Evolutionary conservation across 2,113 vertebrate genomes (phyloP), one percentile per base, ranked within the genome.

Genomic region (Amblyopsis rosae): DNA sequence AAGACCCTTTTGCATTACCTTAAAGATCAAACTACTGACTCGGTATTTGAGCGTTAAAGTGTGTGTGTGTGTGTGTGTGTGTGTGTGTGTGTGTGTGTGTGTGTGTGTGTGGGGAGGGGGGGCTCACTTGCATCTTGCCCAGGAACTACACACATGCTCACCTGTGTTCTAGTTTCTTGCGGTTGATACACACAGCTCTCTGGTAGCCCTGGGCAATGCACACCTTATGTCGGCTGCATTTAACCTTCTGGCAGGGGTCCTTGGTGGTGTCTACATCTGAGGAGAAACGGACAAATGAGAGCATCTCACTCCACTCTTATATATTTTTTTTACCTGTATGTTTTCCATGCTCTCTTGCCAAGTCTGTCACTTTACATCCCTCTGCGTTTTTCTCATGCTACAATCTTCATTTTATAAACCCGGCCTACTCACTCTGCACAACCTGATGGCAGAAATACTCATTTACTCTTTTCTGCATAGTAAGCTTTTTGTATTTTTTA

Each of bases 231-330:
- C 92, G 94, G 90, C 97, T 99, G 90, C 98, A 99, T 75, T 98
- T 99, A 82, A 99, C 95, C 92, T 99, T 98, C 91, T 98, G 96
- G 89, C 98, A 99, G 6, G 97, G 96, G 88, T 99, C 97, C 93
- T 99, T 99, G 83, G 98, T 98, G 80, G 96, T 98, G 88, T 99
- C 97, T 85, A 96, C 91, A 72, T 94, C 98, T 98, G 79, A 11
- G 53, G 57, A 19, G 16, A 69, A 69, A 72, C 50, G 15, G 59
- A 41, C 75, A 73, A 76, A 73, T 71, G 26, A 71, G 41, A 79
- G 50, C 26, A 6, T 57, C n/a, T 45, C 12, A 32, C 11, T 19
- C 33, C 32, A 6, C 17, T 13, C 46, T 45, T 51, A 10, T 73
- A 67, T 61, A 15, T 35, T 60, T 72, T 72, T 69, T 55, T 13